Percentiles rank a stretch among this genome's conserved stretches.
Conservation (phyloP, 2,797 vertebrate genomes). For the Chrosomus eos region DNA sequence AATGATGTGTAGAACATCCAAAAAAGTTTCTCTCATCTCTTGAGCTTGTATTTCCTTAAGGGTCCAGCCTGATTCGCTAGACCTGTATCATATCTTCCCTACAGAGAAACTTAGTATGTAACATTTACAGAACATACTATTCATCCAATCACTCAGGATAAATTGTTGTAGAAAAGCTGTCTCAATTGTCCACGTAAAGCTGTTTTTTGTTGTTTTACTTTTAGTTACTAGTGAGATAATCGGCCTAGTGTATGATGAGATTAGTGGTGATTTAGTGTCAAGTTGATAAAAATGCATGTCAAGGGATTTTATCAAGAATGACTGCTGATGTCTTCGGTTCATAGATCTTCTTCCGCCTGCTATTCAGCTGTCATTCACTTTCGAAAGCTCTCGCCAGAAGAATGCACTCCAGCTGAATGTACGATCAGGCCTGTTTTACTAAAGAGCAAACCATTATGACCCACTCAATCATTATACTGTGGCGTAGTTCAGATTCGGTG, state of each 20-base stretch:
- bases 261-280: conserved; percentile 11
- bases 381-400: conserved; percentile 16
- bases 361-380: conserved; percentile 44
- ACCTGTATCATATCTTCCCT: background rate
- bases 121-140: background rate
- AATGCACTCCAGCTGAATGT: conserved; percentile 3
- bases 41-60: background rate
- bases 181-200: conserved; percentile 8
- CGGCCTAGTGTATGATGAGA: background rate
- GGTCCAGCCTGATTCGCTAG: background rate
- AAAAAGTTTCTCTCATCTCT: background rate
- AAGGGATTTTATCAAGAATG: conserved; percentile 28
- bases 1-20: background rate
- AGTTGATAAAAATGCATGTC: conserved; percentile 39
- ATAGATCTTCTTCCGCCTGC: background rate
- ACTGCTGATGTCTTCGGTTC: background rate
- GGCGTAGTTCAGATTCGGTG: background rate
- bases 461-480: conserved; percentile 1
- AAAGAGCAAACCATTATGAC: background rate
- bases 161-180: conserved; percentile 43
- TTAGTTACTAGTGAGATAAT: conserved; percentile 18
- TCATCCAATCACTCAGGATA: conserved; percentile 49
- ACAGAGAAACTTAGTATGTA: background rate
- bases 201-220: conserved; percentile 36
- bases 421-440: conserved; percentile 4